Evolutionary conservation across 2,797 vertebrate species (phyloP).

Genomic region (Sitta carolinensis): DNA sequence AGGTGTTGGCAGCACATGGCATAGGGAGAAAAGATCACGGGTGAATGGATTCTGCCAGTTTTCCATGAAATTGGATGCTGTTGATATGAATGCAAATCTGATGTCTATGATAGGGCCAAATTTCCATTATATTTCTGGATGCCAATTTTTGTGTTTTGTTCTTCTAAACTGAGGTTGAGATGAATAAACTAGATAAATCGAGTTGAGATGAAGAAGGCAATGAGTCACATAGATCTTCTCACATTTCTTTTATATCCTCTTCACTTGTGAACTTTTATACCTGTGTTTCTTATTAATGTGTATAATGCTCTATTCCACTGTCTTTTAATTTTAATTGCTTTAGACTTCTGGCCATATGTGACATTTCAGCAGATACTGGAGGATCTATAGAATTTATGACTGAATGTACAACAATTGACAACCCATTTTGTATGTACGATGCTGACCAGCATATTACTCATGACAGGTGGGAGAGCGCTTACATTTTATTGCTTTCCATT

Average conservation of each 20-base stretch:
- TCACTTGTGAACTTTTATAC: not conserved
- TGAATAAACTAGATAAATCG: too few species aligned
- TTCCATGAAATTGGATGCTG: not conserved
- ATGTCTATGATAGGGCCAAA: not conserved
- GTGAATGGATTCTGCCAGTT: not conserved
- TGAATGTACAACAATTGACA: constrained; percentile 94
- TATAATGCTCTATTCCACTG: not conserved
- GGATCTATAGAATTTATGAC: constrained; percentile 98
- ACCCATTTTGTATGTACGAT: constrained; percentile 96
- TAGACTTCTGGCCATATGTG: constrained; percentile 94
- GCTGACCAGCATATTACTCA: constrained; percentile 94
- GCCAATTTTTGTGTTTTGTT: not conserved
- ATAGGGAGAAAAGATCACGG: not conserved
- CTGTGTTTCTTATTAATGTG: not conserved
- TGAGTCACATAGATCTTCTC: not conserved
- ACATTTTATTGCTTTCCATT: not conserved
- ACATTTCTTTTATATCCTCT: not conserved
- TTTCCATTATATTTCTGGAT: not conserved
- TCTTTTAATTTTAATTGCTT: not conserved
- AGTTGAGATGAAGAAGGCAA: not conserved
- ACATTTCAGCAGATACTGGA: constrained; percentile 95
- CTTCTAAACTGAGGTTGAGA: not conserved
- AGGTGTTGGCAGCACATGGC: not conserved
- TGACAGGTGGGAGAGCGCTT: constrained; percentile 82
- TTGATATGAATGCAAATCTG: not conserved